phyloP scores from a whole-genome alignment of 2,113 vertebrate species.

The Ardeotis arabs region DNA sequence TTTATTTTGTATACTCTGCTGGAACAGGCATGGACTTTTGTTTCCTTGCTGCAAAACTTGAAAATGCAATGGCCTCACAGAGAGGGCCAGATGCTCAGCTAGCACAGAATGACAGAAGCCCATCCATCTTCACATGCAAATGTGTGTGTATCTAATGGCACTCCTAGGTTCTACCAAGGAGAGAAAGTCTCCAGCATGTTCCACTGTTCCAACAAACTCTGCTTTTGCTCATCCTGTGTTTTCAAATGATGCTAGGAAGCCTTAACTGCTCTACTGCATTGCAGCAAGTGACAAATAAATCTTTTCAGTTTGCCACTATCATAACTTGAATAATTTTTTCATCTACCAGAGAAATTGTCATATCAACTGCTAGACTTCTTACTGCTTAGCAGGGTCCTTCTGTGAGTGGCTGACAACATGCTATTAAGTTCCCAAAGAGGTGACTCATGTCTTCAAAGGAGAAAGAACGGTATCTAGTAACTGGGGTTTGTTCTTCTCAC shows the following conservation, averaged over 20 bases:
- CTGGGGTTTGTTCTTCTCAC: background rate
- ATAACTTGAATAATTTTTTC: background rate
- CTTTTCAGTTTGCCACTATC: background rate
- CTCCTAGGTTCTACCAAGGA: background rate
- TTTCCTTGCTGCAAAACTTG: background rate
- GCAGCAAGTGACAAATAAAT: background rate
- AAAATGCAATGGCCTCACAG: background rate
- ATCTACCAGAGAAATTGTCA: background rate
- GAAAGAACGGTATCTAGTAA: background rate
- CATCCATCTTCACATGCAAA: background rate
- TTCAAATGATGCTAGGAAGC: background rate
- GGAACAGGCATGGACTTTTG: background rate
- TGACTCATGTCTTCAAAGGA: background rate
- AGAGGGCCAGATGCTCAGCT: background rate
- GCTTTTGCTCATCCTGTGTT: background rate
- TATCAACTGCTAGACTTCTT: background rate
- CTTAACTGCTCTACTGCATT: background rate
- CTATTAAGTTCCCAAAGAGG: background rate
- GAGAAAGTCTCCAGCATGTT: background rate
- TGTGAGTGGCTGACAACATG: background rate
- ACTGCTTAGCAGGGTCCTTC: background rate
- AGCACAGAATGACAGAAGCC: background rate
- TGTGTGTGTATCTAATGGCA: background rate
- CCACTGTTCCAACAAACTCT: background rate
- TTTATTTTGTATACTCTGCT: background rate